Percentiles rank a stretch among this genome's conserved stretches.
phyloP scores from a whole-genome alignment of 2,113 vertebrate genomes.

The Monopterus albus region DNA sequence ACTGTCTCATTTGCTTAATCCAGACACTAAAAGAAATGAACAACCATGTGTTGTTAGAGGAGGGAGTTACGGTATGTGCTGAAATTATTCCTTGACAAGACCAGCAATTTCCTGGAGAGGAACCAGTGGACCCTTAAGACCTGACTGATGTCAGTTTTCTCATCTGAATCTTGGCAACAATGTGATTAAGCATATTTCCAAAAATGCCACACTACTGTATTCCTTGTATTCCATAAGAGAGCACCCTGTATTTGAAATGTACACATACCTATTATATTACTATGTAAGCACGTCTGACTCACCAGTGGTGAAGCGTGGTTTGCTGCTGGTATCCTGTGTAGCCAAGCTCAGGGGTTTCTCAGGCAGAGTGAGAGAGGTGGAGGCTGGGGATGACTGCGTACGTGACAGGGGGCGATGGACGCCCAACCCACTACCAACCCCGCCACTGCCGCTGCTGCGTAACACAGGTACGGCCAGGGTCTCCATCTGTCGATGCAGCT shows the following conservation, averaged over 20 bases:
- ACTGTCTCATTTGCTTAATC: too few relatives aligned
- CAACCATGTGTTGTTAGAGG: too few relatives aligned
- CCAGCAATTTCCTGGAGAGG: too few relatives aligned
- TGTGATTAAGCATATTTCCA: too few relatives aligned
- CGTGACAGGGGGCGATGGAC: constrained; percentile 89
- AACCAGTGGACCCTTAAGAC: too few relatives aligned
- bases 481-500: constrained; percentile 86
- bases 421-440: constrained; percentile 42
- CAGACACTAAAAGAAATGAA: too few relatives aligned
- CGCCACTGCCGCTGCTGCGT: constrained; percentile 48
- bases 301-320: constrained; percentile 91
- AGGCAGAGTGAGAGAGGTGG: constrained; percentile 81
- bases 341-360: constrained; percentile 76
- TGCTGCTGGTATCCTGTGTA: constrained; percentile 81
- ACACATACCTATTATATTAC: neutral
- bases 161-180: too few relatives aligned
- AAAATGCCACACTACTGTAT: too few relatives aligned
- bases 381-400: constrained; percentile 89
- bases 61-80: too few relatives aligned
- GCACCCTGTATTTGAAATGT: neutral
- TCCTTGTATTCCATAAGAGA: too few relatives aligned
- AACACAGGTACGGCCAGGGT: constrained; percentile 80
- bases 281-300: constrained; percentile 6
- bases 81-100: too few relatives aligned
- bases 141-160: too few relatives aligned